phyloP scores from a whole-genome alignment of 2,888 invertebrate species.

The Lamproptera curius region DNA sequence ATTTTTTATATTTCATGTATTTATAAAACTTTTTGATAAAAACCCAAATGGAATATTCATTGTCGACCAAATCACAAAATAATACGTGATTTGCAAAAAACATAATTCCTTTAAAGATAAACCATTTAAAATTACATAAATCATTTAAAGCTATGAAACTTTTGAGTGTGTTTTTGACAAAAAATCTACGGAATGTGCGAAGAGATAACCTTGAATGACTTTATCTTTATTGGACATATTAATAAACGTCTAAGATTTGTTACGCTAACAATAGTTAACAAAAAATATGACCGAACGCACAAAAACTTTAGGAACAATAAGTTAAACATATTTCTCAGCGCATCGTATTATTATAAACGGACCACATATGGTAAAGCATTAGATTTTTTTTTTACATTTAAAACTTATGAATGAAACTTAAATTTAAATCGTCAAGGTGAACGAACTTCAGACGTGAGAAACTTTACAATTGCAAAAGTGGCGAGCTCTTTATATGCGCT shows the following conservation, averaged over 20 bases:
- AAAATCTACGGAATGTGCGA: too few species aligned
- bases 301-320: background rate
- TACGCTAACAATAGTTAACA: constrained; percentile 1
- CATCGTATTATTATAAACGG: background rate
- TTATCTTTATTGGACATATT: background rate
- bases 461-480: background rate
- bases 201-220: too few species aligned
- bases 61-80: too few species aligned
- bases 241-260: background rate
- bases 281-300: background rate
- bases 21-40: too few species aligned
- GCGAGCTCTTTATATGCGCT: background rate
- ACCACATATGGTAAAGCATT: background rate
- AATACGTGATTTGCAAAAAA: too few species aligned
- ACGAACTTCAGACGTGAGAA: background rate
- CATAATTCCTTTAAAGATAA: too few species aligned
- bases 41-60: too few species aligned
- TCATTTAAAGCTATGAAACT: too few species aligned
- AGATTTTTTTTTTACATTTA: background rate
- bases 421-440: background rate
- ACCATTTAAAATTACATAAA: too few species aligned
- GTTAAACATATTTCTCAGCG: background rate
- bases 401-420: background rate
- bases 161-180: too few species aligned
- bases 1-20: too few species aligned